Conservation (phyloP, 2,797 vertebrate genomes). For the Gorsachius magnificus region DNA sequence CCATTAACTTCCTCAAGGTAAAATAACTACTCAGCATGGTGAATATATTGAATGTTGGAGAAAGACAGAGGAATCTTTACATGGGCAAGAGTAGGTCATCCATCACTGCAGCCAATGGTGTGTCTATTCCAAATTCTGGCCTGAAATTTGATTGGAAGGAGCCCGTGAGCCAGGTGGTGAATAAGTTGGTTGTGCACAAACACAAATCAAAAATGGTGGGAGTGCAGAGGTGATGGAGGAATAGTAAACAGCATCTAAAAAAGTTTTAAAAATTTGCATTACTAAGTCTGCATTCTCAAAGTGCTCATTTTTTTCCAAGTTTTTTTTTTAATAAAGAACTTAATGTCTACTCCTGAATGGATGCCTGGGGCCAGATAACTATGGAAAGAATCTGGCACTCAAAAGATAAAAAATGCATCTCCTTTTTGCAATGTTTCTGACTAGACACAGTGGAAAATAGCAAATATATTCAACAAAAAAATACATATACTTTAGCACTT, state of each 20-base stretch:
- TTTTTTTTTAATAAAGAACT: not conserved
- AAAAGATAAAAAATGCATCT: not conserved
- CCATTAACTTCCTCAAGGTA: constrained; percentile 59
- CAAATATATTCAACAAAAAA: not conserved
- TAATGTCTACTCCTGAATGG: not conserved
- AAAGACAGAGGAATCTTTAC: constrained; percentile 30
- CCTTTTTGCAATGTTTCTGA: constrained; percentile 6
- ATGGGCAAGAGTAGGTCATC: not conserved
- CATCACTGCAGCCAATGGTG: not conserved
- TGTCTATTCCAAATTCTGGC: not conserved
- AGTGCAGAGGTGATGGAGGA: not conserved
- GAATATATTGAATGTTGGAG: not conserved
- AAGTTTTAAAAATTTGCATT: not conserved
- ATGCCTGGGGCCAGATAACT: not conserved
- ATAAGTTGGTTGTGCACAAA: not conserved
- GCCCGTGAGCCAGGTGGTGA: not conserved
- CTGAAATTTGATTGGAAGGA: not conserved
- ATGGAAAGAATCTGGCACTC: not conserved
- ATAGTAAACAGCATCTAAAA: not conserved
- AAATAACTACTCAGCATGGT: not conserved
- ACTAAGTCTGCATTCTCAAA: not conserved
- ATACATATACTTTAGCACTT: not conserved
- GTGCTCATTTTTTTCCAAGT: not conserved
- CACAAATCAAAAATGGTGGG: constrained; percentile 12
- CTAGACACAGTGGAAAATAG: not conserved